Evolutionary conservation across 2,888 invertebrate species (phyloP).

Genomic region (Spilosoma lubricipeda): DNA sequence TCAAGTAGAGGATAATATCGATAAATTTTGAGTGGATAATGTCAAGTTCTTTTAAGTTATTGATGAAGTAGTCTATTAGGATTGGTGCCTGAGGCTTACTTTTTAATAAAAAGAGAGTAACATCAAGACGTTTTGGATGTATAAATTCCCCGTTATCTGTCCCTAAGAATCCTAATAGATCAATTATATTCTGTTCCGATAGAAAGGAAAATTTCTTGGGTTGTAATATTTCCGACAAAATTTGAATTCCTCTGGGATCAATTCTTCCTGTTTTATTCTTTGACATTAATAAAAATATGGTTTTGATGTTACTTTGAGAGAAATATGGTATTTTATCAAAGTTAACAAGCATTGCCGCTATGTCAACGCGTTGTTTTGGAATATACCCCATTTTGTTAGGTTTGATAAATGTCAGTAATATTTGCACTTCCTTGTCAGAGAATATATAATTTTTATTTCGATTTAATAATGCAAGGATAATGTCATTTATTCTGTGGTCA

Average conservation of each 20-base stretch:
- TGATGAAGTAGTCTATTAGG: conserved; percentile 6
- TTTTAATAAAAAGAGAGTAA: conserved; percentile 32
- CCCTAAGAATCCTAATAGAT: conserved; percentile 35
- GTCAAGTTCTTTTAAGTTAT: not conserved
- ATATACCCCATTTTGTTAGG: conserved; percentile 13
- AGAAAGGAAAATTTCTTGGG: conserved; percentile 11
- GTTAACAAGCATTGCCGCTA: conserved; percentile 3
- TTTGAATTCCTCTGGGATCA: conserved; percentile 32
- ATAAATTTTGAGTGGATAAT: conserved; percentile 34
- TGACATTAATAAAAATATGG: conserved; percentile 31
- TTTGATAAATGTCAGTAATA: conserved; percentile 26
- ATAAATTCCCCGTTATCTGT: conserved; percentile 16
- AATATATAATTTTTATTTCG: conserved; percentile 21
- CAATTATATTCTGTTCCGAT: conserved; percentile 14
- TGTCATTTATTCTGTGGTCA: conserved; percentile 11
- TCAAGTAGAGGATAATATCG: conserved; percentile 33
- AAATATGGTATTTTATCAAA: conserved; percentile 14
- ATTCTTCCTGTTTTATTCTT: conserved; percentile 16
- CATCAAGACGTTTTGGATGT: conserved; percentile 33
- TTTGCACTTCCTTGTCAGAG: conserved; percentile 23
- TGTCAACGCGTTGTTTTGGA: conserved; percentile 13
- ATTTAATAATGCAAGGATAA: conserved; percentile 25
- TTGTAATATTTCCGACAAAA: conserved; percentile 29
- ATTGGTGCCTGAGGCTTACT: conserved; percentile 18
- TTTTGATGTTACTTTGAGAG: conserved; percentile 7